phyloP scores from a whole-genome alignment of 2,888 invertebrate genomes.

The Cylloceria caligata region DNA sequence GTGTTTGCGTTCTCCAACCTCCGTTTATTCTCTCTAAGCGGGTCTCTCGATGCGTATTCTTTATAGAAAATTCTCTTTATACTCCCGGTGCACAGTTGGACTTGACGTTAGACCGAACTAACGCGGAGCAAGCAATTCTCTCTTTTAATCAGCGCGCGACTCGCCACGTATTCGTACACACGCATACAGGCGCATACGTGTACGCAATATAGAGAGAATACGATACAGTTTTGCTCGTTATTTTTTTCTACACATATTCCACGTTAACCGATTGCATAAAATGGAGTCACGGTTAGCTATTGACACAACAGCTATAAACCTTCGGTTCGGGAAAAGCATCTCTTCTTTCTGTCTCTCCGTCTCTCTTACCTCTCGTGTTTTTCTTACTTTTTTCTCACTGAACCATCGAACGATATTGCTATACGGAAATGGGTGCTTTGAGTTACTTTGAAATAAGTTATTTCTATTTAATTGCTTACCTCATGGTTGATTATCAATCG shows the following conservation, averaged over 20 bases:
- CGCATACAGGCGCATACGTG: background rate
- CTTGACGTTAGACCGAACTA: background rate
- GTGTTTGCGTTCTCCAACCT: background rate
- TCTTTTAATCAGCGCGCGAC: conserved; percentile 26
- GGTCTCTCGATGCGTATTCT: conserved; percentile 14
- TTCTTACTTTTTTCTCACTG: background rate
- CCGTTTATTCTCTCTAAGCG: conserved; percentile 3
- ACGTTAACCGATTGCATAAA: conserved; percentile 10
- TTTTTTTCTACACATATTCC: conserved; percentile 3
- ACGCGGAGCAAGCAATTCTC: conserved; percentile 13
- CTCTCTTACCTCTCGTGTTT: background rate
- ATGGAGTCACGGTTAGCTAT: conserved; percentile 4
- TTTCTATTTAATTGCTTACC: too few species aligned
- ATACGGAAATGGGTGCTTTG: background rate
- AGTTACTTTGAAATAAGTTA: too few species aligned
- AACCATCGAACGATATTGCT: too few species aligned
- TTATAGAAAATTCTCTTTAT: conserved; percentile 4
- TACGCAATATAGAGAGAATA: background rate
- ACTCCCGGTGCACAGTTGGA: background rate
- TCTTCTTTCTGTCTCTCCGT: background rate
- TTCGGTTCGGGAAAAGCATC: conserved; percentile 2
- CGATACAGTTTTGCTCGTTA: conserved; percentile 6
- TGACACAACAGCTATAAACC: background rate
- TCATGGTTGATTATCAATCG: too few species aligned
- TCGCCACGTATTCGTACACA: background rate